These are phyloP conservation scores for Threskiornis aethiopicus DNA, from an alignment of 2,797 vertebrate genomes.

Conservation along the genomic window DNA sequence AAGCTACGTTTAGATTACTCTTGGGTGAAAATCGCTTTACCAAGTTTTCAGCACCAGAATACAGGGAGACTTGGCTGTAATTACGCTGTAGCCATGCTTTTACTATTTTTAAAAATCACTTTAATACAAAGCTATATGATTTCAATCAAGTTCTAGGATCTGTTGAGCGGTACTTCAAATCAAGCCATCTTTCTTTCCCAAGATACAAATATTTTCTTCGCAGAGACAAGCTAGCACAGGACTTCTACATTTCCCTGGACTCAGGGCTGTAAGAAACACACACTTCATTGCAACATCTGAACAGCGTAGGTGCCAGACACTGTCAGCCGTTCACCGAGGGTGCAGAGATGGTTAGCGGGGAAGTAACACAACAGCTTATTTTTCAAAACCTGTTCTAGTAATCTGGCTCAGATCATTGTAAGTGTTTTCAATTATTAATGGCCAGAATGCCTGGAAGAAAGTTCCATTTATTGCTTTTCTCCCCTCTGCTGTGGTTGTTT, in stretches of 20 bases:
- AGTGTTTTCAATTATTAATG: conserved; percentile 20
- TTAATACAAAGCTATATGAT: neutral
- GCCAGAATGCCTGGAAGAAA: neutral
- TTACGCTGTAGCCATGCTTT: neutral
- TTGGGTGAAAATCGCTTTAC: neutral
- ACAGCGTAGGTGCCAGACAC: neutral
- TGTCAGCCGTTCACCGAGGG: neutral
- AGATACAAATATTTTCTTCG: neutral
- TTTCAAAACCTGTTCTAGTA: conserved; percentile 16
- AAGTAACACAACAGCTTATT: neutral
- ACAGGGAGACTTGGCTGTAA: neutral
- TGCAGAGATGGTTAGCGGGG: neutral
- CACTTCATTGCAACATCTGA: neutral
- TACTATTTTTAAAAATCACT: neutral
- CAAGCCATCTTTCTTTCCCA: neutral
- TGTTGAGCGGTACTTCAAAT: neutral
- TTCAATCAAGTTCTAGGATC: neutral
- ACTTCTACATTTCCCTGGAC: neutral
- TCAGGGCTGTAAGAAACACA: neutral
- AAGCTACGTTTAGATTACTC: neutral
- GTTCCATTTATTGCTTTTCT: neutral
- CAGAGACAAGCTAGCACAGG: neutral
- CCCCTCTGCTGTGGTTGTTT: neutral
- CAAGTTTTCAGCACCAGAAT: neutral
- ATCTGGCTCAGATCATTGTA: neutral